A percentile compares a stretch with the other conserved stretches of the same genome.
These are phyloP conservation scores for Malurus melanocephalus DNA, from an alignment of 2,113 vertebrate genomes.

Conservation along the genomic window DNA sequence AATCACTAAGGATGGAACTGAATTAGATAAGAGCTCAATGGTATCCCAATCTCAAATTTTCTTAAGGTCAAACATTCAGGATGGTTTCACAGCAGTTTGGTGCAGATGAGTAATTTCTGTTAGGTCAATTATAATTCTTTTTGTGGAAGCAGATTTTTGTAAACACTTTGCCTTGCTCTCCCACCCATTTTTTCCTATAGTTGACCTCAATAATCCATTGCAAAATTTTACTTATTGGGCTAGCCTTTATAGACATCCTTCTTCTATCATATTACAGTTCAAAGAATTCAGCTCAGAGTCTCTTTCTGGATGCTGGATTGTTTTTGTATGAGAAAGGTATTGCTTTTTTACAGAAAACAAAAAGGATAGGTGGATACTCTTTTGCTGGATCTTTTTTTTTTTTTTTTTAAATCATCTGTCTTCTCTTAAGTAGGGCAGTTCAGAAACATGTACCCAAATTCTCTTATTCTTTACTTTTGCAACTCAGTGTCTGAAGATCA, in stretches of 20 bases:
- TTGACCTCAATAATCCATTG: not conserved
- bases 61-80: not conserved
- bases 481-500: not conserved
- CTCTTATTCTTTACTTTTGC: not conserved
- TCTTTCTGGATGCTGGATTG: not conserved
- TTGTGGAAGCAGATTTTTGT: not conserved
- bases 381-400: not conserved
- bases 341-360: not conserved
- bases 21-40: not conserved
- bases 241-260: not conserved
- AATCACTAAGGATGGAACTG: not conserved
- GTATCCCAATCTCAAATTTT: not conserved
- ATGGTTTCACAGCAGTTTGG: not conserved
- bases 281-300: not conserved
- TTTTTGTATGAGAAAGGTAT: not conserved
- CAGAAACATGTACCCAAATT: not conserved
- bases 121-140: not conserved
- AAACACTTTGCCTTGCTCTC: not conserved
- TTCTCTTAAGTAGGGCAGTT: not conserved
- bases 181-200: not conserved
- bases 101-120: not conserved
- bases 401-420: not conserved
- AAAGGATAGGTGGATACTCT: not conserved
- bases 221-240: not conserved
- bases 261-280: not conserved